These are phyloP conservation scores for Eristalinus aeneus DNA, from an alignment of 2,888 invertebrate species.

Conservation along the genomic window DNA sequence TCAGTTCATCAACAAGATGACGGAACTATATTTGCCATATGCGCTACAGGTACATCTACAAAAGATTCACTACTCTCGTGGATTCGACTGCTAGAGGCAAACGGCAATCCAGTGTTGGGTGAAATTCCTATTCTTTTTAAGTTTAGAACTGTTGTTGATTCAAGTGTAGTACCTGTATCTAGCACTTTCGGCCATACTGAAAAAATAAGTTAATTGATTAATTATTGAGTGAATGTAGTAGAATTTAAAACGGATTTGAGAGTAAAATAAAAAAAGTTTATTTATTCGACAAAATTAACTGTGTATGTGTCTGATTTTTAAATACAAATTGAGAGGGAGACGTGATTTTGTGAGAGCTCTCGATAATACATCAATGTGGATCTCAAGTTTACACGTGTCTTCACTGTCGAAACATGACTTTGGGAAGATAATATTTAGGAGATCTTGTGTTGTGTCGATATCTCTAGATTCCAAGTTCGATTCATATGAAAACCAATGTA, in stretches of 20 bases:
- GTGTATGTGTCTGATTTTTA: too few species aligned
- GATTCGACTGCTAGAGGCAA: constrained; percentile 90
- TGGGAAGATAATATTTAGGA: too few species aligned
- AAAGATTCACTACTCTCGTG: constrained; percentile 96
- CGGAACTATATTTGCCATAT: constrained; percentile 92
- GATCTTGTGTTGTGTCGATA: too few species aligned
- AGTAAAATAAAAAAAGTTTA: constrained; percentile 38
- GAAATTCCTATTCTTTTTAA: constrained; percentile 93
- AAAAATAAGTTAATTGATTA: constrained; percentile 41
- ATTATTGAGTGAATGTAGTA: background rate
- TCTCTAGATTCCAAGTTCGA: too few species aligned
- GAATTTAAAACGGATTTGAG: constrained; percentile 1
- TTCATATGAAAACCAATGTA: too few species aligned
- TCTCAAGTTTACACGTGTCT: too few species aligned
- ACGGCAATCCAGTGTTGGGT: constrained; percentile 87
- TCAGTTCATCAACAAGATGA: constrained; percentile 96
- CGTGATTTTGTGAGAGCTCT: too few species aligned
- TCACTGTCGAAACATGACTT: too few species aligned
- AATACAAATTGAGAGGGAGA: too few species aligned
- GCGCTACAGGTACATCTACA: constrained; percentile 94
- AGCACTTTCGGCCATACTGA: constrained; percentile 26
- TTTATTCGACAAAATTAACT: constrained; percentile 8
- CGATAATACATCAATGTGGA: too few species aligned
- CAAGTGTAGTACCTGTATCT: constrained; percentile 57
- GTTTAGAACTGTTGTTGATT: constrained; percentile 83